A percentile compares a stretch with the other conserved stretches of the same genome.
Evolutionary conservation across 2,888 invertebrate species (phyloP).

Genomic region (Pseudococcus jackbeardsleyi): DNA sequence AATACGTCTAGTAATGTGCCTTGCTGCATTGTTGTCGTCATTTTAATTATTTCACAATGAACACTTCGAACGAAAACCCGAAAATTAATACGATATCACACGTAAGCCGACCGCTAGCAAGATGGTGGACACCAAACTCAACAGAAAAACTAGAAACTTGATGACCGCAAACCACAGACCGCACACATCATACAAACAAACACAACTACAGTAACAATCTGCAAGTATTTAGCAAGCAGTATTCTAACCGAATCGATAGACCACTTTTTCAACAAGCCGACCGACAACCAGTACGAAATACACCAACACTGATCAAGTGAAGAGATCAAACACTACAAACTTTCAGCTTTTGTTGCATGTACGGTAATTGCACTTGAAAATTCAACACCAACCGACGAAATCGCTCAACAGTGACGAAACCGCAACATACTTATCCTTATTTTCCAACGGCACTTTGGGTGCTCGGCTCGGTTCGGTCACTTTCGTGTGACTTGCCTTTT

Average conservation of each 20-base stretch:
- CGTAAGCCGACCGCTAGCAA: slow-evolving; percentile 58
- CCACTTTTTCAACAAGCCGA: slow-evolving; percentile 45
- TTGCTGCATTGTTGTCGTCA: slow-evolving; percentile 92
- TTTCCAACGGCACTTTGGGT: too few species aligned
- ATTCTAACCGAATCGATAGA: slow-evolving; percentile 52
- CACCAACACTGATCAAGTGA: slow-evolving; percentile 29
- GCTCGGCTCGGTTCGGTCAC: too few species aligned
- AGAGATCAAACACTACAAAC: slow-evolving; percentile 23
- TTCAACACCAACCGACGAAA: background rate
- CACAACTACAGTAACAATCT: slow-evolving; percentile 59
- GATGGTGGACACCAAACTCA: slow-evolving; percentile 63
- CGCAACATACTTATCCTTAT: background rate
- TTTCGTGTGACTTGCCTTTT: too few species aligned
- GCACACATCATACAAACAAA: slow-evolving; percentile 62
- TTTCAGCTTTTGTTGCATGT: slow-evolving; percentile 24
- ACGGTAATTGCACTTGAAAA: background rate
- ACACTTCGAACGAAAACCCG: slow-evolving; percentile 56
- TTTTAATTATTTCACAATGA: slow-evolving; percentile 71
- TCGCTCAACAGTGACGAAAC: slow-evolving; percentile 1
- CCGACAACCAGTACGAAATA: slow-evolving; percentile 44
- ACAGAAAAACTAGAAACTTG: slow-evolving; percentile 59
- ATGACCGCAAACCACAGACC: slow-evolving; percentile 63
- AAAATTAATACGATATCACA: slow-evolving; percentile 56
- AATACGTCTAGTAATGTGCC: slow-evolving; percentile 95
- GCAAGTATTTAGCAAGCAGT: slow-evolving; percentile 57